These are phyloP conservation scores for Menidia beryllina DNA, from an alignment of 2,113 vertebrate species.

Conservation along the genomic window DNA sequence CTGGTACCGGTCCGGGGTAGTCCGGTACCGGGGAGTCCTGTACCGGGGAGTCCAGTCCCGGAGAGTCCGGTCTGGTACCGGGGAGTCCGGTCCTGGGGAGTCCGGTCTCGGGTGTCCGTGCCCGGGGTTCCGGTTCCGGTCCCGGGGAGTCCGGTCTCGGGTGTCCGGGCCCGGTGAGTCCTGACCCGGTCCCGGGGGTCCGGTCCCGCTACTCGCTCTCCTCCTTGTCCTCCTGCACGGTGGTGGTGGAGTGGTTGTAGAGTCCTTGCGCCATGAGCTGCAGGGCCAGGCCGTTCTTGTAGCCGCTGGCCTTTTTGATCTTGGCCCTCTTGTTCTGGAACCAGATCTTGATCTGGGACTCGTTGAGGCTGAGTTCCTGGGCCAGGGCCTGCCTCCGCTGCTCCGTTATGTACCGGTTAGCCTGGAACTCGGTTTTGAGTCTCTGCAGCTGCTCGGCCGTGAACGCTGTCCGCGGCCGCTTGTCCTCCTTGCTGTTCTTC, in stretches of 20 bases:
- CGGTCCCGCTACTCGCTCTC: conserved; percentile 87
- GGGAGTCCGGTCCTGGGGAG: too few relatives aligned
- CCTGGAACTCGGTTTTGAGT: conserved; percentile 92
- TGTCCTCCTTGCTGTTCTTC: conserved; percentile 93
- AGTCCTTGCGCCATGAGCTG: conserved; percentile 95
- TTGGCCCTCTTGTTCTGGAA: conserved; percentile 94
- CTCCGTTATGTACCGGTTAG: conserved; percentile 93
- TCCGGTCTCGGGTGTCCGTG: too few relatives aligned
- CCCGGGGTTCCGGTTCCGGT: too few relatives aligned
- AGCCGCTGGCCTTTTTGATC: conserved; percentile 91
- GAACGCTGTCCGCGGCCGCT: conserved; percentile 92
- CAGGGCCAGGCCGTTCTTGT: conserved; percentile 91
- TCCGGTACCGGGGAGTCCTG: too few relatives aligned
- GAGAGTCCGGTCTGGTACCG: too few relatives aligned
- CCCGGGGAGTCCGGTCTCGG: too few relatives aligned
- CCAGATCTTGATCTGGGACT: conserved; percentile 95
- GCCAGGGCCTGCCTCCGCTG: conserved; percentile 91
- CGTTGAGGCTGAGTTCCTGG: conserved; percentile 92
- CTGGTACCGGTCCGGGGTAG: too few relatives aligned
- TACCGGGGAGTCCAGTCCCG: too few relatives aligned
- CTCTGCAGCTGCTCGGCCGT: conserved; percentile 94
- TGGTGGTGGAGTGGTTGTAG: conserved; percentile 95
- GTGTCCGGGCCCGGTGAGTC: conserved; percentile 31
- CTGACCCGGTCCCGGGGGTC: too few relatives aligned
- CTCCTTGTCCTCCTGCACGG: conserved; percentile 94